Evolutionary conservation across 1,140 invertebrate genomes (phyloP).

Genomic region (Drosophila mauritiana): DNA sequence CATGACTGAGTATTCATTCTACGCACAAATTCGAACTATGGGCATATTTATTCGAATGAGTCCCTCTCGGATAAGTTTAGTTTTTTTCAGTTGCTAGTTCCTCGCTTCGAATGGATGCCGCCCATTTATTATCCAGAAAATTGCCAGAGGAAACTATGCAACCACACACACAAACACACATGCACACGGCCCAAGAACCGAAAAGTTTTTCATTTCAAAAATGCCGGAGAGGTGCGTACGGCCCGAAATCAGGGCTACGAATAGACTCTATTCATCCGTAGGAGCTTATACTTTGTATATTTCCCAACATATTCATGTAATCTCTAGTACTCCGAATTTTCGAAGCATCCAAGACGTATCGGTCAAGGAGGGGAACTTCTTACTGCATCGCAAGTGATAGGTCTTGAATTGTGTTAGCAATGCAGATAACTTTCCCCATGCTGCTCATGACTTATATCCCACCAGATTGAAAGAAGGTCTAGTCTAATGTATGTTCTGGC

Average conservation of each 20-base stretch:
- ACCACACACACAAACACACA: constrained; percentile 2
- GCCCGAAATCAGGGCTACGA: constrained; percentile 36
- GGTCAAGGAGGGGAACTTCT: too few relatives aligned
- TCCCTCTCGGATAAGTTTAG: constrained; percentile 15
- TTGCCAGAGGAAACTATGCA: constrained; percentile 32
- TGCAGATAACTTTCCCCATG: too few relatives aligned
- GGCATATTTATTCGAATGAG: constrained; percentile 6
- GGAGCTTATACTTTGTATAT: too few relatives aligned
- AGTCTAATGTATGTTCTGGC: too few relatives aligned
- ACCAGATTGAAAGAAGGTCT: too few relatives aligned
- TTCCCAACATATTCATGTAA: too few relatives aligned
- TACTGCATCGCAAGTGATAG: too few relatives aligned
- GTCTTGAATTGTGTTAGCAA: too few relatives aligned
- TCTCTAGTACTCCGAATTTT: too few relatives aligned
- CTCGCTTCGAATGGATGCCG: constrained; percentile 12
- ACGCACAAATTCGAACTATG: constrained; percentile 17
- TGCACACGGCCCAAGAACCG: constrained; percentile 8
- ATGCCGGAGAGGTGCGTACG: constrained; percentile 23
- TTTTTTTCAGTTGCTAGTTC: constrained; percentile 10
- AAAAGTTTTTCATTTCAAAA: constrained; percentile 40
- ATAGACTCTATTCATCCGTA: background rate
- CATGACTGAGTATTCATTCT: constrained; percentile 5
- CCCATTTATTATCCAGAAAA: constrained; percentile 51
- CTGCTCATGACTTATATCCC: too few relatives aligned
- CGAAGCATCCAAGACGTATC: too few relatives aligned